Conservation (phyloP, 2,797 vertebrate species). For the Pelobates cultripes region DNA sequence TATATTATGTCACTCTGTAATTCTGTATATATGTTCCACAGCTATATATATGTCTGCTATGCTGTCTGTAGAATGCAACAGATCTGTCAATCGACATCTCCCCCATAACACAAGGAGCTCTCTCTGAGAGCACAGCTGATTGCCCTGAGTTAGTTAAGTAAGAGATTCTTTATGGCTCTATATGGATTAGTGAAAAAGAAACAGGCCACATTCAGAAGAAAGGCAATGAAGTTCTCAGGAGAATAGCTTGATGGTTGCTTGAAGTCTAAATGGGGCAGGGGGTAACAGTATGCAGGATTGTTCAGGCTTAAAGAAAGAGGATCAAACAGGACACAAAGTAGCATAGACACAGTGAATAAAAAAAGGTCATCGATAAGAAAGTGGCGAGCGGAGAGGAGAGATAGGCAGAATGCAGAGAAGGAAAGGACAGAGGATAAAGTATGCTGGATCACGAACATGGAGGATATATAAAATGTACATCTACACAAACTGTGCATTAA, state of each 20-base stretch:
- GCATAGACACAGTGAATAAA: background rate
- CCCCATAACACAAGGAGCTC: background rate
- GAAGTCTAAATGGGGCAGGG: background rate
- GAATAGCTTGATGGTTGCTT: slow-evolving; percentile 15
- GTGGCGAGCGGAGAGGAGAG: background rate
- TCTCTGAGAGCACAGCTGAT: slow-evolving; percentile 19
- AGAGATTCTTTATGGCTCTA: background rate
- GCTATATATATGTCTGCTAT: slow-evolving; percentile 10
- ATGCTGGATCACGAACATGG: background rate
- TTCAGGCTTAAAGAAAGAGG: background rate
- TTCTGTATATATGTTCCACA: slow-evolving; percentile 10
- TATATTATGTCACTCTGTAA: too few relatives aligned
- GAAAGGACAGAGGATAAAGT: background rate
- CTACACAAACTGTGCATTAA: background rate
- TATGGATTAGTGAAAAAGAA: background rate
- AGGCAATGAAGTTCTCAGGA: slow-evolving; percentile 12
- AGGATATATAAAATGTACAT: background rate
- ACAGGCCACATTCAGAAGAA: slow-evolving; percentile 12
- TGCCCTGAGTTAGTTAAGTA: slow-evolving; percentile 2
- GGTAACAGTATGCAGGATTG: background rate
- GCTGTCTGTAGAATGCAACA: background rate
- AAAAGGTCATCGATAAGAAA: background rate
- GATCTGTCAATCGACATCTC: slow-evolving; percentile 5
- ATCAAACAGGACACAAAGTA: background rate
- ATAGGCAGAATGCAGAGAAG: background rate